These are phyloP conservation scores for Lasioglossum marginatum DNA, from an alignment of 2,888 invertebrate species.

Conservation along the genomic window DNA sequence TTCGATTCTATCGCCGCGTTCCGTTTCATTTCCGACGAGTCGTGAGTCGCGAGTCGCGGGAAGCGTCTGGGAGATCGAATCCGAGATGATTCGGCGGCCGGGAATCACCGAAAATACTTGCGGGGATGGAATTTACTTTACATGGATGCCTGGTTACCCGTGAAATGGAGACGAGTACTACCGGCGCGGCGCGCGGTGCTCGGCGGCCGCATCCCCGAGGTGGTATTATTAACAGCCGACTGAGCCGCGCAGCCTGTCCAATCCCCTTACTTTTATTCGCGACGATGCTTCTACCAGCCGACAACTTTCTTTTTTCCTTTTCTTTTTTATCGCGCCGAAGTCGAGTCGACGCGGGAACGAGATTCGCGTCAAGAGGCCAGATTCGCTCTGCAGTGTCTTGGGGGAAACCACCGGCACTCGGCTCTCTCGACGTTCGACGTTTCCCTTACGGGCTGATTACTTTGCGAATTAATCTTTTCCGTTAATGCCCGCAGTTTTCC, in stretches of 20 bases:
- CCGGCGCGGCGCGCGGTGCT: not conserved
- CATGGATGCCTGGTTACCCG: conserved; percentile 60
- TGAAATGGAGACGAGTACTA: conserved; percentile 61
- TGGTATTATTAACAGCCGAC: conserved; percentile 65
- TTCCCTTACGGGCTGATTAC: conserved; percentile 50
- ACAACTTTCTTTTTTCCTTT: not conserved
- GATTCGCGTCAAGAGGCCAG: conserved; percentile 39
- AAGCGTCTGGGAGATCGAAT: not conserved
- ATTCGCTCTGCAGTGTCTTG: conserved; percentile 32
- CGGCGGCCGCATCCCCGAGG: conserved; percentile 53
- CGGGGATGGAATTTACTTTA: conserved; percentile 57
- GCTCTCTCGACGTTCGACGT: conserved; percentile 1
- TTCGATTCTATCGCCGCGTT: not conserved
- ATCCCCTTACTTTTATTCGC: conserved; percentile 57
- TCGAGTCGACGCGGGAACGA: conserved; percentile 12
- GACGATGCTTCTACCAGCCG: conserved; percentile 41
- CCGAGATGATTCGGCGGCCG: not conserved
- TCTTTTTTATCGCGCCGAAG: conserved; percentile 34
- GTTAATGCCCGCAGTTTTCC: conserved; percentile 9
- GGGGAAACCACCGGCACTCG: conserved; percentile 23
- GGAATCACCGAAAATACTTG: conserved; percentile 14
- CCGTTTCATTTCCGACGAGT: conserved; percentile 14
- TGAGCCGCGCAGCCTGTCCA: conserved; percentile 53
- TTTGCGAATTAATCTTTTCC: conserved; percentile 61
- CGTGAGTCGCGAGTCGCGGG: not conserved